A percentile compares a stretch with the other conserved stretches of the same genome.
These are phyloP conservation scores for Zaprionus bogoriensis DNA, from an alignment of 2,888 invertebrate genomes.

Conservation along the genomic window DNA sequence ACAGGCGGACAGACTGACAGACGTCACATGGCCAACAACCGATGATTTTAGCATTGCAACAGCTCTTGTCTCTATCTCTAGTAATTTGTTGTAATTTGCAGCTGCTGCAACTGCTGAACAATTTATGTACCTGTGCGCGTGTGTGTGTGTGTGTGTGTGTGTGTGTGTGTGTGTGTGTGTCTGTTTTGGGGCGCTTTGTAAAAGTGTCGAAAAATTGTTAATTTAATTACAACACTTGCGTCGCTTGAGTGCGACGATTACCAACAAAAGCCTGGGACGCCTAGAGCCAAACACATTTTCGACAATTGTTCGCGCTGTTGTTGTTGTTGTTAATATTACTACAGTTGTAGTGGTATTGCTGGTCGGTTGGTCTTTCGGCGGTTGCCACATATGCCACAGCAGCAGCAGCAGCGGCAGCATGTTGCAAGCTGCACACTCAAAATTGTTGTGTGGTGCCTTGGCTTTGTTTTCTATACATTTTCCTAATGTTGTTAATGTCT, in stretches of 20 bases:
- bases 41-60: slow-evolving; percentile 62
- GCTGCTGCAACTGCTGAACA: slow-evolving; percentile 51
- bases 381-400: slow-evolving; percentile 69
- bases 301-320: slow-evolving; percentile 59
- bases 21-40: slow-evolving; percentile 47
- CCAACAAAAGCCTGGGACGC: slow-evolving; percentile 57
- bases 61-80: slow-evolving; percentile 27
- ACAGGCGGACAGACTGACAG: slow-evolving; percentile 30
- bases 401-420: too few species aligned
- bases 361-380: slow-evolving; percentile 27
- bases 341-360: too few species aligned
- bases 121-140: slow-evolving; percentile 19
- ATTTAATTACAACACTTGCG: slow-evolving; percentile 73
- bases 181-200: slow-evolving; percentile 57
- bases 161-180: slow-evolving; percentile 15
- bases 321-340: slow-evolving; percentile 25
- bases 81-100: slow-evolving; percentile 40
- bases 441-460: slow-evolving; percentile 20
- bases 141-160: slow-evolving; percentile 12
- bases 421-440: slow-evolving; percentile 54
- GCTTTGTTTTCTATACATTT: slow-evolving; percentile 11
- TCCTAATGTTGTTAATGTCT: slow-evolving; percentile 29
- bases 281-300: slow-evolving; percentile 45
- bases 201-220: slow-evolving; percentile 66
- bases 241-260: slow-evolving; percentile 73